Evolutionary conservation across 1,140 invertebrate genomes (phyloP), one percentile per base, ranked within the genome.

Genomic region (Drosophila azteca): DNA sequence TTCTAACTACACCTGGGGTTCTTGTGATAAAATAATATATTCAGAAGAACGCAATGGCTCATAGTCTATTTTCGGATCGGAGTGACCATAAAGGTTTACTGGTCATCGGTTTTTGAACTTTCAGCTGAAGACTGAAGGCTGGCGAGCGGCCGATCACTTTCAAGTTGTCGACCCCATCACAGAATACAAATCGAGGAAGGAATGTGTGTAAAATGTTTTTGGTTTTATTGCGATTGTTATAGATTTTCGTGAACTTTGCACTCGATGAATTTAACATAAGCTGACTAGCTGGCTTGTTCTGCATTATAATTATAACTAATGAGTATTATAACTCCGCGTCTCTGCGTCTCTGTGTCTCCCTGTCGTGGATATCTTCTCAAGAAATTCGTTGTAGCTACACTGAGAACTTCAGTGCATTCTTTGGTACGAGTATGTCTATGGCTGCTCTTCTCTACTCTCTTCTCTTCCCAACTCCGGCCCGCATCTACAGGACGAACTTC

Each of bases 261-360:
- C 68, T 59, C 68, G 46, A 63, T 70, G 68, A 77, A 85, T 76
- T 64, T 85, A 62, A 85, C 58, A 80, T 60, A 64, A 68, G 79
- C 66, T 82, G 79, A 82, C 79, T 83, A 83, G 79, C 71, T 82
- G 55, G 39, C 64, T 63, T 67, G 46, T 59, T 52, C 57, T 66
- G 67, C 58, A 60, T 74, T 73, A 79, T 62, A 84, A 60, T 74
- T 73, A 79, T 62, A 84, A 77, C 64, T 79, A 80, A 77, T 87
- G 82, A 85, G 82, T 85, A 85, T 85, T 61, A 80, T 72, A 74
- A 67, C 41, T 85, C 44, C 70, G 46, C 51, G 41, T 77, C 62
- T 68, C 69, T 5, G 24, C 24, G 24, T 60, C 49, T 13, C 62
- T 74, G 15, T 55, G 17, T 20, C 11, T 55, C 17, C 62, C 51